These are phyloP conservation scores for Bellardia bayeri DNA, from an alignment of 2,888 invertebrate species.

Conservation along the genomic window DNA sequence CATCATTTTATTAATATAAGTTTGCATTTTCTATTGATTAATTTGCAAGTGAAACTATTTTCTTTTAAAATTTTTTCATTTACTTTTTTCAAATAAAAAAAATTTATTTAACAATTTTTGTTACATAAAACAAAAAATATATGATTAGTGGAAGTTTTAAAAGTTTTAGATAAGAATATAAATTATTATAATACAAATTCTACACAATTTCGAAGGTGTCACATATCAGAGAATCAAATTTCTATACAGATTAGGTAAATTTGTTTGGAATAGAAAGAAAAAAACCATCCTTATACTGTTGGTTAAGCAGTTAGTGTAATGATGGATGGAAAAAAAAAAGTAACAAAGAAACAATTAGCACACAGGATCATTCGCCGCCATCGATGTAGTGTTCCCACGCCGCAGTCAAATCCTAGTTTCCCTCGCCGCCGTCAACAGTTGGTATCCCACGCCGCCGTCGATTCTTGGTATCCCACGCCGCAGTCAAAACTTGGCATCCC, in stretches of 20 bases:
- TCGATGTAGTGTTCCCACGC: constrained; percentile 76
- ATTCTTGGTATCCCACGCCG: constrained; percentile 75
- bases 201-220: constrained; percentile 42
- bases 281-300: constrained; percentile 63
- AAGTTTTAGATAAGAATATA: constrained; percentile 13
- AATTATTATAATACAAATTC: constrained; percentile 50
- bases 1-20: constrained; percentile 16
- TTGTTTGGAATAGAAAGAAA: constrained; percentile 12
- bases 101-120: constrained; percentile 64
- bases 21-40: not conserved
- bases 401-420: constrained; percentile 73
- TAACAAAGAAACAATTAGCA: constrained; percentile 13
- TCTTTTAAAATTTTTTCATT: constrained; percentile 29
- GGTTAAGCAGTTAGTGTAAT: not conserved
- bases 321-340: constrained; percentile 63
- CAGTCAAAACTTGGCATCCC: constrained; percentile 74
- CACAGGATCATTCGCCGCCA: constrained; percentile 73
- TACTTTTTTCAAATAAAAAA: constrained; percentile 58
- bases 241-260: not conserved
- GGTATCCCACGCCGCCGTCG: constrained; percentile 77
- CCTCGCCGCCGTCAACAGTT: constrained; percentile 76
- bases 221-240: not conserved
- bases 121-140: constrained; percentile 34
- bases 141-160: constrained; percentile 28
- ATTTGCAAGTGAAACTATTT: constrained; percentile 43